Conservation (phyloP, 2,888 invertebrate genomes). For the Linhomoeus sp. region DNA sequence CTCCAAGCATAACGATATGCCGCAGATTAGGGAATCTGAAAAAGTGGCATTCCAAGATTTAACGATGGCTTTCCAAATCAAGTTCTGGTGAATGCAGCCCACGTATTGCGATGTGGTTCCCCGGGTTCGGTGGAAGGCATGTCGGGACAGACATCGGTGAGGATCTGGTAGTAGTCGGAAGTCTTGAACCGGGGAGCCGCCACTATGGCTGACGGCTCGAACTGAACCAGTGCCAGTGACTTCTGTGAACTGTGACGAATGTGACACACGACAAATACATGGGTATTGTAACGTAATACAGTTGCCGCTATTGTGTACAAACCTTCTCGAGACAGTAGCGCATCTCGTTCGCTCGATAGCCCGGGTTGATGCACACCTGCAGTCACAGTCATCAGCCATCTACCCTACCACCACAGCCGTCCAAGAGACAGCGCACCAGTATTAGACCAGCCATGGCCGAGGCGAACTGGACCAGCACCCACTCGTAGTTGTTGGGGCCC, state of each 20-base stretch:
- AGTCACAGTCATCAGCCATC: too few relatives aligned
- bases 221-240: too few relatives aligned
- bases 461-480: slow-evolving; percentile 51
- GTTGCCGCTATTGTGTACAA: too few relatives aligned
- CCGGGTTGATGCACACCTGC: slow-evolving; percentile 54
- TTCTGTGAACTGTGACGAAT: too few relatives aligned
- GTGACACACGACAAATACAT: too few relatives aligned
- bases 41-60: too few relatives aligned
- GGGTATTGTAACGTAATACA: too few relatives aligned
- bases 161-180: slow-evolving; percentile 46
- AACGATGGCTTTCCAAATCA: too few relatives aligned
- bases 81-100: too few relatives aligned
- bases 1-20: slow-evolving; percentile 39
- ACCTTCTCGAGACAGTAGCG: slow-evolving; percentile 50
- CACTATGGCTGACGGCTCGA: slow-evolving; percentile 48
- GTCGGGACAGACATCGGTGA: slow-evolving; percentile 42
- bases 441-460: slow-evolving; percentile 50
- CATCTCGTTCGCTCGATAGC: slow-evolving; percentile 48
- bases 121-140: slow-evolving; percentile 32
- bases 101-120: slow-evolving; percentile 28
- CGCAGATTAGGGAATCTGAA: slow-evolving; percentile 28
- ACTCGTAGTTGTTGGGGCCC: slow-evolving; percentile 55
- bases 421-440: slow-evolving; percentile 42
- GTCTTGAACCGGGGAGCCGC: slow-evolving; percentile 42
- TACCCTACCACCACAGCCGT: too few relatives aligned